These are phyloP conservation scores for Hirtodrosophila trivittata DNA, from an alignment of 2,888 invertebrate species.

Conservation along the genomic window DNA sequence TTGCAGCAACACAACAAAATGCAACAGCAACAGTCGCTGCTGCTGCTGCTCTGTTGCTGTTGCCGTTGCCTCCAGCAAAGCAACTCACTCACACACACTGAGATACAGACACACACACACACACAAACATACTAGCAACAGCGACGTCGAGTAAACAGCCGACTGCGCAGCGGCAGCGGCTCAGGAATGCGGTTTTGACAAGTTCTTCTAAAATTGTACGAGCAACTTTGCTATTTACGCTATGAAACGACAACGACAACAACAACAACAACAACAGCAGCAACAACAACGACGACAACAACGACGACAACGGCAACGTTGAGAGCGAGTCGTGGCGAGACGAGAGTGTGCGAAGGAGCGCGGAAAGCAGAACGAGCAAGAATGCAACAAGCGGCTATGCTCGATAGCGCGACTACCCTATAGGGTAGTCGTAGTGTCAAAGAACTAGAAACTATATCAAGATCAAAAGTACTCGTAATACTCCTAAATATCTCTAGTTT, in stretches of 20 bases:
- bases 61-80: conserved; percentile 74
- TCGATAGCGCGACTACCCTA: conserved; percentile 33
- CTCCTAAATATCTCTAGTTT: no score
- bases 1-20: conserved; percentile 65
- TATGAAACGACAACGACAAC: conserved; percentile 71
- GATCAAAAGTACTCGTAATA: no score
- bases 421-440: no score
- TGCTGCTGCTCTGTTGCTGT: conserved; percentile 19
- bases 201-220: conserved; percentile 83
- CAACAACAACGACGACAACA: conserved; percentile 32
- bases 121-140: conserved; percentile 16
- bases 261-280: conserved; percentile 26
- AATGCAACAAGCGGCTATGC: conserved; percentile 26
- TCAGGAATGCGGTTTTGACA: conserved; percentile 83
- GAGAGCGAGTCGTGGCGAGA: conserved; percentile 31
- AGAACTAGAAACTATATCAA: no score
- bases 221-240: conserved; percentile 82
- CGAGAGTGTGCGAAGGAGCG: conserved; percentile 74
- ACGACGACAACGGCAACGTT: conserved; percentile 31
- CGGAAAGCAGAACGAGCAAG: conserved; percentile 77
- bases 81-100: conserved; percentile 48
- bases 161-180: conserved; percentile 66
- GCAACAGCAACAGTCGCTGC: conserved; percentile 46
- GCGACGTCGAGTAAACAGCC: conserved; percentile 53
- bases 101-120: conserved; percentile 25